phyloP scores from a whole-genome alignment of 2,797 vertebrate species.

The Acestrorhynchus altus region DNA sequence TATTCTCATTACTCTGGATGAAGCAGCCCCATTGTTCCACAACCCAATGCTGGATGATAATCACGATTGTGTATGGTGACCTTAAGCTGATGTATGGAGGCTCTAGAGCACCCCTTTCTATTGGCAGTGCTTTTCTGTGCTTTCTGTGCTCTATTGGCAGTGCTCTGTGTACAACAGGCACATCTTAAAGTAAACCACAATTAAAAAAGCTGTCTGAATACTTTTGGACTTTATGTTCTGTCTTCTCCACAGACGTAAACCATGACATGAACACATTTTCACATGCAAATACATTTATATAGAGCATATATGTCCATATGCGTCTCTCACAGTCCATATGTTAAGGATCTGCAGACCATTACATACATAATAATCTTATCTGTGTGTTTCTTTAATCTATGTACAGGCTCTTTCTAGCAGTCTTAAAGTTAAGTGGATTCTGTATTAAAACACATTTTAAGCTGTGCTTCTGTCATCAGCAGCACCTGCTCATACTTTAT shows the following conservation, averaged over 20 bases:
- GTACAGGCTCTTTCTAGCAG: neutral
- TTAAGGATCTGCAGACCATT: neutral
- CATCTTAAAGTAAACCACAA: no score
- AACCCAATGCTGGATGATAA: no score
- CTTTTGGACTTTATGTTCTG: no score
- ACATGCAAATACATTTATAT: constrained; percentile 20
- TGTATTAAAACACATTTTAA: neutral
- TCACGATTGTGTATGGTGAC: no score
- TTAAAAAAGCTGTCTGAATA: no score
- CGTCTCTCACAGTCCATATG: neutral
- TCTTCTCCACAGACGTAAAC: neutral
- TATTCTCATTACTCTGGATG: no score
- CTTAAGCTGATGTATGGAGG: no score
- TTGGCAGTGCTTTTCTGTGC: no score
- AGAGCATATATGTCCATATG: neutral
- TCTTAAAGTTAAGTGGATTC: neutral
- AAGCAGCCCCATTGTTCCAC: no score
- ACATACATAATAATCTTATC: neutral
- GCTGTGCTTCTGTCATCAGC: neutral
- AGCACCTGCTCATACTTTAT: neutral
- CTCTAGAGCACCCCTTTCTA: no score
- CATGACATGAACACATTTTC: constrained; percentile 1
- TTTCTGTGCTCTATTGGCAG: no score
- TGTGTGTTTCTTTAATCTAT: neutral
- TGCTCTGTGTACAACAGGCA: no score